Evolutionary conservation across 2,888 invertebrate genomes (phyloP).

Genomic region (Lacanobia oleracea): DNA sequence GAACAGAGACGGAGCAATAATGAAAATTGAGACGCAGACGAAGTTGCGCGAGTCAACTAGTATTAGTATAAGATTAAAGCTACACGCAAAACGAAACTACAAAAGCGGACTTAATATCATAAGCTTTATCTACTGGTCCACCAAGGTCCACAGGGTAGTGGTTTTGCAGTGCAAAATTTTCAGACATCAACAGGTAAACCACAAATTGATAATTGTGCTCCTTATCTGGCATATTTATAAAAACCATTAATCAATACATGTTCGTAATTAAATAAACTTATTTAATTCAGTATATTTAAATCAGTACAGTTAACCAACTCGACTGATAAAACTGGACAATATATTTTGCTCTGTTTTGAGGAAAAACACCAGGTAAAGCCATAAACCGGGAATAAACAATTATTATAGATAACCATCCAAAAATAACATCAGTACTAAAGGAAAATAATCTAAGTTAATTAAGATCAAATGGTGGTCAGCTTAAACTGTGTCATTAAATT

Average conservation of each 20-base stretch:
- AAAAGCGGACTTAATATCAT: no score
- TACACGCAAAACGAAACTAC: no score
- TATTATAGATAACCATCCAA: neutral
- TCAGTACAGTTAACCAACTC: no score
- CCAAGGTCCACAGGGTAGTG: no score
- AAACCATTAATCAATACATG: no score
- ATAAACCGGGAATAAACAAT: conserved; percentile 33
- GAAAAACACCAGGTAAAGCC: conserved; percentile 18
- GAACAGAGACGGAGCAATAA: no score
- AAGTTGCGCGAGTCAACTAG: no score
- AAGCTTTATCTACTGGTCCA: no score
- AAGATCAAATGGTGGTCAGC: neutral
- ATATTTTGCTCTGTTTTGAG: neutral
- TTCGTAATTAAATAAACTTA: neutral
- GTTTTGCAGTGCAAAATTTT: neutral
- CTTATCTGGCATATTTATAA: no score
- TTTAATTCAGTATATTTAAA: no score
- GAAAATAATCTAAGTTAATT: conserved; percentile 35
- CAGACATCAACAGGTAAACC: neutral
- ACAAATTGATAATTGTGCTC: neutral
- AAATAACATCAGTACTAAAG: conserved; percentile 24
- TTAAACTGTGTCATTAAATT: neutral
- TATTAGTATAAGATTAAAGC: no score
- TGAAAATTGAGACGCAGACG: no score
- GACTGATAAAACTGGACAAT: neutral